Evolutionary conservation across 1,140 invertebrate genomes (phyloP).

Genomic region (Diploscapter pachys): DNA sequence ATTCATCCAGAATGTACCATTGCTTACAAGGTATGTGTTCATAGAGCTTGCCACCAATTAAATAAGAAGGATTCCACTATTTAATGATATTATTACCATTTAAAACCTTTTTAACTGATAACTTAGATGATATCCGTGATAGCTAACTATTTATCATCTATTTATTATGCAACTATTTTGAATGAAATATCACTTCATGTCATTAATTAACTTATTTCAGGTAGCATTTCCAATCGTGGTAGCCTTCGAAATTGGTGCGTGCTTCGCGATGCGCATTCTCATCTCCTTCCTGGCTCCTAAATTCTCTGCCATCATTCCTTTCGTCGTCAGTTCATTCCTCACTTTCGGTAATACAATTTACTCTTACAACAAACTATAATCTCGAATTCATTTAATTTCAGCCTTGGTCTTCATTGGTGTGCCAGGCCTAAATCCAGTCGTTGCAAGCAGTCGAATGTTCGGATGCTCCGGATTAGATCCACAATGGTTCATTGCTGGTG

Average conservation of each 20-base stretch:
- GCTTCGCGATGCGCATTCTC: constrained; percentile 29
- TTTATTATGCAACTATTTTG: constrained; percentile 20
- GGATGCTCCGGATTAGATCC: constrained; percentile 31
- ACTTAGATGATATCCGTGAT: constrained; percentile 5
- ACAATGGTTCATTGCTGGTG: constrained; percentile 36
- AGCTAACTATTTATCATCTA: neutral
- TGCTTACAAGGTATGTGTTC: constrained; percentile 41
- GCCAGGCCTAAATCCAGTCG: constrained; percentile 52
- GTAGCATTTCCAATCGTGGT: constrained; percentile 45
- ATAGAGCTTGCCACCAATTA: neutral
- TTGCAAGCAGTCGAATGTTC: constrained; percentile 43
- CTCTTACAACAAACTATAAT: constrained; percentile 3
- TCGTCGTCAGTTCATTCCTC: constrained; percentile 41
- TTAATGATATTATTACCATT: constrained; percentile 17
- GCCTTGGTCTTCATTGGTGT: constrained; percentile 47
- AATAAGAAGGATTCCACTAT: constrained; percentile 4
- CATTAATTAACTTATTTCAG: constrained; percentile 23
- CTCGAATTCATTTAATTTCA: constrained; percentile 24
- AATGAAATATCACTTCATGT: constrained; percentile 1
- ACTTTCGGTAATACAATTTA: constrained; percentile 35
- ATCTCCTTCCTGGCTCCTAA: constrained; percentile 31
- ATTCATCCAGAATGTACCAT: constrained; percentile 40
- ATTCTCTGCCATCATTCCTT: constrained; percentile 37
- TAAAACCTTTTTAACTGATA: constrained; percentile 2
- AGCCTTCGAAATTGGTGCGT: constrained; percentile 38